Percentiles rank a stretch among this genome's conserved stretches.
These are phyloP conservation scores for Taxidea taxus DNA, from an alignment of 2,113 vertebrate species.

Conservation along the genomic window DNA sequence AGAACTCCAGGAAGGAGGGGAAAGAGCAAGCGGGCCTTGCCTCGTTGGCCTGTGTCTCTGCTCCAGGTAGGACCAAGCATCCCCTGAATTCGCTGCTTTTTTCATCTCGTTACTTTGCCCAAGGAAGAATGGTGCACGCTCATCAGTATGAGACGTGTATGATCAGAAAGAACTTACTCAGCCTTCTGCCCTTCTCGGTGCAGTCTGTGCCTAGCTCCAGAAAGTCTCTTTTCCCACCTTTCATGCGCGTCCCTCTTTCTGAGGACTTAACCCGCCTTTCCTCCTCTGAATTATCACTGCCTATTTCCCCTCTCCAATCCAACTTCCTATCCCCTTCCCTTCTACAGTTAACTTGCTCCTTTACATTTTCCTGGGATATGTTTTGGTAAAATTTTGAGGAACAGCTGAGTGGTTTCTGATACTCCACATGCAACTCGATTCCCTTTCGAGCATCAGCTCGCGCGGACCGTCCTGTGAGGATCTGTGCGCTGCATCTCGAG, in stretches of 20 bases:
- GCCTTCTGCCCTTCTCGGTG: not conserved
- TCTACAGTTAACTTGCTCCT: not conserved
- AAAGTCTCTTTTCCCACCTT: not conserved
- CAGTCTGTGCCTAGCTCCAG: not conserved
- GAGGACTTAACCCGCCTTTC: accelerated
- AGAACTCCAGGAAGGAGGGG: not conserved
- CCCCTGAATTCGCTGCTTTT: not conserved
- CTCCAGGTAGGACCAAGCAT: not conserved
- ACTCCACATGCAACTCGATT: not conserved
- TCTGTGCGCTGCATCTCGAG: not conserved
- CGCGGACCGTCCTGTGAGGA: not conserved
- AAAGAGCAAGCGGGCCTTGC: not conserved
- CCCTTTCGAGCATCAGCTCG: not conserved
- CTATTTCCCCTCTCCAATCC: accelerated
- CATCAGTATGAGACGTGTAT: not conserved
- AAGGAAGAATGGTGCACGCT: not conserved
- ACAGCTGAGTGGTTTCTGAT: not conserved
- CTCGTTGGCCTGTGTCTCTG: not conserved
- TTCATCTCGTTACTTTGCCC: not conserved
- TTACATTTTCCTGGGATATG: not conserved
- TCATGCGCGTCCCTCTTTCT: not conserved
- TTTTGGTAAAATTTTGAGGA: not conserved
- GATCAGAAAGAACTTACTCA: not conserved
- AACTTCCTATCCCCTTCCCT: not conserved
- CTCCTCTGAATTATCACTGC: not conserved